Evolutionary conservation across 2,888 invertebrate species (phyloP).

Genomic region (Lapara coniferarum): DNA sequence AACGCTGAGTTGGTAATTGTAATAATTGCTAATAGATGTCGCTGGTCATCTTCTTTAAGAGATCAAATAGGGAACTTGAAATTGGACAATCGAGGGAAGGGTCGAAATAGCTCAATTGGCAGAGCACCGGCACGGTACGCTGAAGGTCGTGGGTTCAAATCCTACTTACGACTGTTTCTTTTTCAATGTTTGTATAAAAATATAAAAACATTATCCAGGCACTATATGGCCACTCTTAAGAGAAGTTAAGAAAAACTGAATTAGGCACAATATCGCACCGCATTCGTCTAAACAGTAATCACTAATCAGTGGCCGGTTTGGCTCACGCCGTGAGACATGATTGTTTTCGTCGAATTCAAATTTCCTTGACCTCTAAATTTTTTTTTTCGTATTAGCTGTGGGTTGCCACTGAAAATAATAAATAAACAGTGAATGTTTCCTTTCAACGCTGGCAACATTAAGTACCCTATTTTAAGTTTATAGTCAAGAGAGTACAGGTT

Average conservation of each 20-base stretch:
- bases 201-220: too few species aligned
- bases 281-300: conserved; percentile 43
- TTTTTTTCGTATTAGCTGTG: conserved; percentile 19
- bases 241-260: conserved; percentile 45
- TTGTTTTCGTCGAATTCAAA: conserved; percentile 47
- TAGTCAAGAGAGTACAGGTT: conserved; percentile 54
- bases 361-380: conserved; percentile 38
- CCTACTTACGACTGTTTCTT: too few species aligned
- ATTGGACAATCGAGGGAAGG: too few species aligned
- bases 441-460: conserved; percentile 48
- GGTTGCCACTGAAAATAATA: conserved; percentile 30
- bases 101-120: too few species aligned
- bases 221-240: too few species aligned
- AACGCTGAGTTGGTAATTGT: too few species aligned
- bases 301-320: conserved; percentile 56
- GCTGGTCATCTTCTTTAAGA: too few species aligned
- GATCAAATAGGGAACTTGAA: too few species aligned
- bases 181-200: too few species aligned
- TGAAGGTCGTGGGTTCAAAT: too few species aligned
- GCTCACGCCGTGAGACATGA: conserved; percentile 50
- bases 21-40: too few species aligned
- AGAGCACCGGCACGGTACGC: too few species aligned
- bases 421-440: conserved; percentile 35
- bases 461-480: conserved; percentile 46
- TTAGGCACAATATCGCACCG: conserved; percentile 50